Conservation (phyloP, 1,140 invertebrate genomes). For the Tribolium madens region DNA sequence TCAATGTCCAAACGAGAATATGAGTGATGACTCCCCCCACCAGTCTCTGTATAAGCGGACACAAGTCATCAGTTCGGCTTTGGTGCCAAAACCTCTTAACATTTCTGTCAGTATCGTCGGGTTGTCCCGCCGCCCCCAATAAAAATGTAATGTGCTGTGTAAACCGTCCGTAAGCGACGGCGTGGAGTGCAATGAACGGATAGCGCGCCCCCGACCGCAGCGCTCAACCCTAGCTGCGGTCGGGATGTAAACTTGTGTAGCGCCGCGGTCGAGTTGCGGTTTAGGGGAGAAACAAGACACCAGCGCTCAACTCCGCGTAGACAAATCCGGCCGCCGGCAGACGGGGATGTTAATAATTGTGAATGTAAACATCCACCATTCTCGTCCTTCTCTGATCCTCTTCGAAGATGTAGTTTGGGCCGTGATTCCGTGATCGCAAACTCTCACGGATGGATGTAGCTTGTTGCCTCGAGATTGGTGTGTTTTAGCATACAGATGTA, state of each 20-base stretch:
- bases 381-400: constrained; percentile 35
- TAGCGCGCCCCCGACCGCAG: constrained; percentile 48
- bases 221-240: constrained; percentile 53
- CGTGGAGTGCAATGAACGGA: constrained; percentile 46
- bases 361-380: constrained; percentile 50
- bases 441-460: constrained; percentile 48
- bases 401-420: neutral
- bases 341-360: constrained; percentile 57
- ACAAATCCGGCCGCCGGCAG: constrained; percentile 53
- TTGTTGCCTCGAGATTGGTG: constrained; percentile 60
- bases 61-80: no score
- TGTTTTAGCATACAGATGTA: constrained; percentile 60
- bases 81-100: no score
- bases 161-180: constrained; percentile 3
- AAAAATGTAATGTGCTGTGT: neutral
- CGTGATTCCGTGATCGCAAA: neutral
- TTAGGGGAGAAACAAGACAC: constrained; percentile 53
- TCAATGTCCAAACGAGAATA: no score
- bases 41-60: no score
- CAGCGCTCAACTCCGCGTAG: constrained; percentile 44
- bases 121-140: no score
- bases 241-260: constrained; percentile 57
- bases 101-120: no score
- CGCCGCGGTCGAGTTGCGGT: constrained; percentile 54
- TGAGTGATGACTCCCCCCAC: no score